A percentile compares a stretch with the other conserved stretches of the same genome.
Conservation (phyloP, 2,797 vertebrate species). For the Sparidentex hasta region DNA sequence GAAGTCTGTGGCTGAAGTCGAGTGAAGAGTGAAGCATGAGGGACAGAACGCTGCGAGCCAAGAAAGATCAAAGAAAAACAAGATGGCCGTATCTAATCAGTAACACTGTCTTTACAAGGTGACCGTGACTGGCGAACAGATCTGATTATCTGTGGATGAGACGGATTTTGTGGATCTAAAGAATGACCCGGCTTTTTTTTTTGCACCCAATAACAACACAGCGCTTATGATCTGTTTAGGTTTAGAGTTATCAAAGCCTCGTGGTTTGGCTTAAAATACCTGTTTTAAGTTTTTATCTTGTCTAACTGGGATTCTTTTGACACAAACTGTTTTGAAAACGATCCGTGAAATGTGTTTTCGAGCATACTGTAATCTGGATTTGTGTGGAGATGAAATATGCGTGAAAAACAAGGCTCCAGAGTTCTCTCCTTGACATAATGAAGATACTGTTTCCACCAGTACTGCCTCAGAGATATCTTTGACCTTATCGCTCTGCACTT, state of each 20-base stretch:
- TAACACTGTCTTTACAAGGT: background rate
- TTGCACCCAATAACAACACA: too few relatives aligned
- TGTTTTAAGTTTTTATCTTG: too few relatives aligned
- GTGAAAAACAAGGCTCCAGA: background rate
- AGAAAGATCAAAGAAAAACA: slow-evolving; percentile 20
- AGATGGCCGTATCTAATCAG: background rate
- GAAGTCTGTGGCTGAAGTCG: slow-evolving; percentile 19
- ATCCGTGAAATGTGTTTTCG: background rate
- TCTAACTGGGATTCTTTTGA: background rate
- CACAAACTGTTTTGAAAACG: background rate
- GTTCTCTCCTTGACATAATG: background rate
- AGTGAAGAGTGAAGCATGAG: background rate
- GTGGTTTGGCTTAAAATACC: too few relatives aligned
- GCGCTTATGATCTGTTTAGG: too few relatives aligned
- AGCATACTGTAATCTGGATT: background rate
- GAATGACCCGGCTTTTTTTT: background rate
- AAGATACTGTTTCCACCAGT: background rate
- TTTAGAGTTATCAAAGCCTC: too few relatives aligned
- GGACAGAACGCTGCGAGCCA: background rate
- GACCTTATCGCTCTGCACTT: background rate
- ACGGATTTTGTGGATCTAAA: background rate
- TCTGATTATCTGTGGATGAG: slow-evolving; percentile 6
- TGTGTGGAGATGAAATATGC: background rate
- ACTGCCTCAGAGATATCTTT: background rate
- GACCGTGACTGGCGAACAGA: background rate